Conservation (phyloP, 2,888 invertebrate species). For the Embidobia sp. region DNA sequence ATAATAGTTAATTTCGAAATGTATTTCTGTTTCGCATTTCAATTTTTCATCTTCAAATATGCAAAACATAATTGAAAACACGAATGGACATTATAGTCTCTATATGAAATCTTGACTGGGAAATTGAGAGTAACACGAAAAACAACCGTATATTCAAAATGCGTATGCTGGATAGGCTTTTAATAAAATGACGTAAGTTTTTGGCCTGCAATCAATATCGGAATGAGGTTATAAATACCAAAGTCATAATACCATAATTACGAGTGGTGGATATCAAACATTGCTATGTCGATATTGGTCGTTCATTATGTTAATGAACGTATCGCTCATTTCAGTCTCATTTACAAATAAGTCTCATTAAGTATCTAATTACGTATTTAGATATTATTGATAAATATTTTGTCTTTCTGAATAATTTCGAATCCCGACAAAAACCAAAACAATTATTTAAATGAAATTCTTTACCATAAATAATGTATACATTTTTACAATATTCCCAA, state of each 20-base stretch:
- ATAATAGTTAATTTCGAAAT: constrained; percentile 16
- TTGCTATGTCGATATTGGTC: constrained; percentile 32
- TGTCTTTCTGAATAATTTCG: too few species aligned
- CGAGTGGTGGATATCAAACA: constrained; percentile 39
- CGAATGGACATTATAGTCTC: constrained; percentile 13
- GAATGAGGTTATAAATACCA: constrained; percentile 24
- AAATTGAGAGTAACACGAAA: constrained; percentile 25
- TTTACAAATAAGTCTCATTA: constrained; percentile 29
- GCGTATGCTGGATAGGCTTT: too few species aligned
- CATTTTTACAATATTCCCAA: too few species aligned
- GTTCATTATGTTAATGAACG: constrained; percentile 43
- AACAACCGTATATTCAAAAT: not conserved
- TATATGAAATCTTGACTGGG: constrained; percentile 19
- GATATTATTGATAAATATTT: not conserved
- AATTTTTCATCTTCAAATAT: constrained; percentile 26
- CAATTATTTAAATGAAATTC: too few species aligned
- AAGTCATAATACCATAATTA: constrained; percentile 34
- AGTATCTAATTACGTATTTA: constrained; percentile 23
- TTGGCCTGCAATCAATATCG: constrained; percentile 20
- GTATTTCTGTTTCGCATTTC: constrained; percentile 25
- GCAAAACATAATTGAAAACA: constrained; percentile 25
- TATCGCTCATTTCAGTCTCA: constrained; percentile 14
- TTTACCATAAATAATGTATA: too few species aligned
- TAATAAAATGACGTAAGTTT: constrained; percentile 27
- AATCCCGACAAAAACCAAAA: too few species aligned